Conservation (phyloP, 23 tunicate species). For the Phallusia fumigata region DNA sequence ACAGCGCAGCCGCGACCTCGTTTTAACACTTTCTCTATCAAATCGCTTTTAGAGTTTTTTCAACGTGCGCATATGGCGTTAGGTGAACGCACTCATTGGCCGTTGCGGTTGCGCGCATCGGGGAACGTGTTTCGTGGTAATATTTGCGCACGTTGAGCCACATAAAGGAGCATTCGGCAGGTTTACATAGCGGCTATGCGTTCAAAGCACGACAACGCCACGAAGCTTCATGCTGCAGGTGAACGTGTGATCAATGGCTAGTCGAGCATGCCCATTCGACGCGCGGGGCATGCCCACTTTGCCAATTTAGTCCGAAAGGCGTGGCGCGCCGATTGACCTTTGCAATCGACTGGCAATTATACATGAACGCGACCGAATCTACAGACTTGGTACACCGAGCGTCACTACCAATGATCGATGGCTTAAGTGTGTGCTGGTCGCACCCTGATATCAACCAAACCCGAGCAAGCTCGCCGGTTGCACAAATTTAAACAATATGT, state of each 20-base stretch:
- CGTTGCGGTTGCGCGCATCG: not conserved
- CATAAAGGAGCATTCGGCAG: not conserved
- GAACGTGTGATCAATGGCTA: constrained; percentile 1
- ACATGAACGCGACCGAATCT: not conserved
- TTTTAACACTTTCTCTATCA: not conserved
- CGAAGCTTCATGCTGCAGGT: not conserved
- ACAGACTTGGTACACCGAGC: not conserved
- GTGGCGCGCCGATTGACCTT: not conserved
- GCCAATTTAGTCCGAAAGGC: not conserved
- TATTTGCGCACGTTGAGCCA: constrained; percentile 8
- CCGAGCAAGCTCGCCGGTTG: not conserved
- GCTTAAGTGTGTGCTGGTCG: not conserved
- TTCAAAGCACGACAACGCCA: not conserved
- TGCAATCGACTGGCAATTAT: not conserved
- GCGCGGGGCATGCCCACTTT: not conserved
- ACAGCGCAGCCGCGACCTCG: too few relatives aligned
- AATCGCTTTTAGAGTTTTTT: not conserved
- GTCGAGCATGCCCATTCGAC: not conserved
- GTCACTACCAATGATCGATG: not conserved
- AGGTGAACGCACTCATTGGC: not conserved
- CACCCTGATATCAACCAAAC: not conserved
- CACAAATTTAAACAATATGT: constrained; percentile 1
- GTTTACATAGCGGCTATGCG: not conserved
- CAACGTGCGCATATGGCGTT: not conserved
- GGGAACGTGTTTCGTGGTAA: not conserved